Evolutionary conservation across 2,113 vertebrate species (phyloP), one percentile per base, ranked within the genome.

Genomic region (Gymnorhina tibicen): DNA sequence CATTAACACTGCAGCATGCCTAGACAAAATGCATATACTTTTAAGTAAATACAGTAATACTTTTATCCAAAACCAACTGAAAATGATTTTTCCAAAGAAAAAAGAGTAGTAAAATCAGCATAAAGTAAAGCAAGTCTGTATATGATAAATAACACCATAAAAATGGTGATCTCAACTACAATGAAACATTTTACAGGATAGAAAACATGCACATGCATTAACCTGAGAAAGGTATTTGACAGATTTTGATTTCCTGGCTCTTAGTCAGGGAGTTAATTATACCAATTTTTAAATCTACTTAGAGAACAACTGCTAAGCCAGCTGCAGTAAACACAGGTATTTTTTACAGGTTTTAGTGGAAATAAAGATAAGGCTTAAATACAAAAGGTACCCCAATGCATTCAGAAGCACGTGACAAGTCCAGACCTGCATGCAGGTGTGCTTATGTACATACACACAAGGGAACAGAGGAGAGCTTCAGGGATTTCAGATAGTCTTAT

Each of bases 181-280:
- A 68, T 85, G 44, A 95, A 89, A 60, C 26, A 75, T 64, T 78
- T 91, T 76, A 95, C 84, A 95, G 44, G 63, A 66, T 1, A 94
- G 82, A 90, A 95, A 94, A 96, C 49, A 81, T 21, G 69, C 68
- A 96, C 91, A 91, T 86, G 73, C 39, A 55, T 87, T 83, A 96
- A 81, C 23, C 60, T 47, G 44, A 77, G 76, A 47, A n/a, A 79
- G 32, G n/a, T 74, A 93, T 85, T 81, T 92, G 83, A 95, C 46
- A 95, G 81, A 87, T 93, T 95, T 72, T 93, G 46, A 91, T 94
- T 89, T 84, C 79, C 67, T 68, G 42, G 89, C 78, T 92, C 78
- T 94, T 81, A 52, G 90, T 95, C 93, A 89, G 82, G 44, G 79
- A 93, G 72, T 87, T 96, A 94, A 97, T 95, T 68, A 89, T 16